Percentiles rank a stretch among this genome's conserved stretches.
These are phyloP conservation scores for Theristicus caerulescens DNA, from an alignment of 2,113 vertebrate genomes.

Conservation along the genomic window DNA sequence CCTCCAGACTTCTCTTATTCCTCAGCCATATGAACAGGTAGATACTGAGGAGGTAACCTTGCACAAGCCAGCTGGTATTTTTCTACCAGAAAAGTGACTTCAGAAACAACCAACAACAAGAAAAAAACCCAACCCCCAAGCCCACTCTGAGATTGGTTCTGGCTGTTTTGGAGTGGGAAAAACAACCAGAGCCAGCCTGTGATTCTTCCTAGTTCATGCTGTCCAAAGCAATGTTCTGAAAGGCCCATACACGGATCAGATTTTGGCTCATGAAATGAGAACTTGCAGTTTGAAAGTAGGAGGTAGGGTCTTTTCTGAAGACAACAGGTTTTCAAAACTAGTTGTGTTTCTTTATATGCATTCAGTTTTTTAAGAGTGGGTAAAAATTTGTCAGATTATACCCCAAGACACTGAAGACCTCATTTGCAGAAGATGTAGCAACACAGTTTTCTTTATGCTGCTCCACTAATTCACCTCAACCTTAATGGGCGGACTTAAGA, in stretches of 20 bases:
- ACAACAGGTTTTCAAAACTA: not conserved
- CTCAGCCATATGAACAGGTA: constrained; percentile 11
- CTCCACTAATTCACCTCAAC: not conserved
- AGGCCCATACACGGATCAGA: not conserved
- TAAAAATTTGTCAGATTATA: not conserved
- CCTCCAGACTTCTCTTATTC: not conserved
- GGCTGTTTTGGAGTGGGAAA: not conserved
- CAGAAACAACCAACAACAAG: not conserved
- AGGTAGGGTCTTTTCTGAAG: not conserved
- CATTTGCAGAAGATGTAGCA: not conserved
- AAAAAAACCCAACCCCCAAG: not conserved
- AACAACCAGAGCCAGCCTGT: not conserved
- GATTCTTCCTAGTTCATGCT: not conserved
- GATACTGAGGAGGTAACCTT: not conserved
- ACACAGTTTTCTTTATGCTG: not conserved
- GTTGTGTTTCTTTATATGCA: not conserved
- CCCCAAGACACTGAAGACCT: not conserved
- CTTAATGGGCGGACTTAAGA: not conserved
- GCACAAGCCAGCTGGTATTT: constrained; percentile 24
- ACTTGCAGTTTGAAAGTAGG: not conserved
- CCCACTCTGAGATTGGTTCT: not conserved
- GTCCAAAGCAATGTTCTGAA: not conserved
- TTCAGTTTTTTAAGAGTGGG: not conserved
- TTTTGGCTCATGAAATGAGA: not conserved
- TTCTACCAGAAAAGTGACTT: not conserved